Evolutionary conservation across 2,888 invertebrate genomes (phyloP), one percentile per base, ranked within the genome.

Genomic region (Cephus spinipes): DNA sequence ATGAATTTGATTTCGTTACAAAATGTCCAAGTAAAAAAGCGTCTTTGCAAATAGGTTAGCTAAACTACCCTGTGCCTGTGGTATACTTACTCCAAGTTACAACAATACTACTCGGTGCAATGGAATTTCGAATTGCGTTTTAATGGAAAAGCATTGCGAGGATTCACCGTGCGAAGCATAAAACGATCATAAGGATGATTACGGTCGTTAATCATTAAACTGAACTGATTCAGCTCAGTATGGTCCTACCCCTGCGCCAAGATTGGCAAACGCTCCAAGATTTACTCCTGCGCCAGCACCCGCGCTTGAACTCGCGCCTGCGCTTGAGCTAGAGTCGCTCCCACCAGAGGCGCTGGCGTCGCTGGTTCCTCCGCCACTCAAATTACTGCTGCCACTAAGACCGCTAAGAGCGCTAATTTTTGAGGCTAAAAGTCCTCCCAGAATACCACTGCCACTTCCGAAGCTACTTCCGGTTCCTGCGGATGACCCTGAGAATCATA

Each of bases 211-310:
- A 33, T 30, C 74, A 34, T 15, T 74, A 30, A 33, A 74, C 73
- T 32, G 76, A 76, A 73, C 69, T 55, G 23, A 55, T 6, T 55
- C 23, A 23, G 77, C 81, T 83, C 81, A 86, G 81, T 85, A 85
- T 77, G 83, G 77, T 83, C 84, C 84, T 82, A 81, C 81, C 82
- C 79, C 84, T 84, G 85, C 89, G 81, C 85, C 87, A 75, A 87
- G 30, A 77, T 86, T 88, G 77, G 84, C 87, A 80, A 85, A 88
- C 71, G 85, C 86, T 80, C 90, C 90, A 79, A 88, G 81, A 81
- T 87, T 87, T 80, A 85, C 77, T 69, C 87, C 88, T 11, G 81
- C 83, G 73, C 85, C 82, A 35, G 83, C 76, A 12, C 83, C 80
- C 73, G 81, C 68, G 33, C 81, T 79, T 55, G 78, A 76, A 68